Conservation (phyloP, 1,140 invertebrate species). For the Drosophila sturtevanti region DNA sequence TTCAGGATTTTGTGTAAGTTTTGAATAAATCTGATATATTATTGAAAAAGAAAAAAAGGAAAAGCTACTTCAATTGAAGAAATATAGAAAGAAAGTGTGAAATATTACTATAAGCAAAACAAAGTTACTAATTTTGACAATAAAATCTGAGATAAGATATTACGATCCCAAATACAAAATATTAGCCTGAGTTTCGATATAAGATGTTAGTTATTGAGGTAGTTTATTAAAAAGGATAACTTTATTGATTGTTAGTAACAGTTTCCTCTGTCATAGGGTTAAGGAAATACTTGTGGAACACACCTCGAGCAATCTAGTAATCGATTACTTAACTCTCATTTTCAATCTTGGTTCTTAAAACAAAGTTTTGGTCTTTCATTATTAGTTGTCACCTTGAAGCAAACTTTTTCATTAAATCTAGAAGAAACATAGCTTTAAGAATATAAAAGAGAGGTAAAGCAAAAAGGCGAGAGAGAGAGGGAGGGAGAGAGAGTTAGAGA, state of each 20-base stretch:
- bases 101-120: background rate
- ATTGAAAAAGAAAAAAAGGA: background rate
- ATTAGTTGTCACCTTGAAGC: conserved; percentile 21
- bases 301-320: background rate
- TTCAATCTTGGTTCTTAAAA: background rate
- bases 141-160: too few relatives aligned
- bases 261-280: too few relatives aligned
- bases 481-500: background rate
- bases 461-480: background rate
- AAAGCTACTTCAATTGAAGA: background rate
- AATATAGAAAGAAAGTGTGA: background rate
- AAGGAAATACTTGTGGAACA: background rate
- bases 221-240: too few relatives aligned
- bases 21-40: background rate
- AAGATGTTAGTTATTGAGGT: too few relatives aligned
- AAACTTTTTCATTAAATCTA: conserved; percentile 73
- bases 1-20: background rate
- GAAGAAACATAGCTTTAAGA: conserved; percentile 42
- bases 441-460: background rate
- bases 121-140: too few relatives aligned
- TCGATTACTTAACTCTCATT: background rate
- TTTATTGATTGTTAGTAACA: too few relatives aligned
- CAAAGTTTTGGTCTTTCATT: background rate
- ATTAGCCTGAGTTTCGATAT: too few relatives aligned
- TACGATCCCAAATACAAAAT: too few relatives aligned